These are phyloP conservation scores for Cyphomyrus discorhynchus DNA, from an alignment of 2,113 vertebrate genomes.

Conservation along the genomic window DNA sequence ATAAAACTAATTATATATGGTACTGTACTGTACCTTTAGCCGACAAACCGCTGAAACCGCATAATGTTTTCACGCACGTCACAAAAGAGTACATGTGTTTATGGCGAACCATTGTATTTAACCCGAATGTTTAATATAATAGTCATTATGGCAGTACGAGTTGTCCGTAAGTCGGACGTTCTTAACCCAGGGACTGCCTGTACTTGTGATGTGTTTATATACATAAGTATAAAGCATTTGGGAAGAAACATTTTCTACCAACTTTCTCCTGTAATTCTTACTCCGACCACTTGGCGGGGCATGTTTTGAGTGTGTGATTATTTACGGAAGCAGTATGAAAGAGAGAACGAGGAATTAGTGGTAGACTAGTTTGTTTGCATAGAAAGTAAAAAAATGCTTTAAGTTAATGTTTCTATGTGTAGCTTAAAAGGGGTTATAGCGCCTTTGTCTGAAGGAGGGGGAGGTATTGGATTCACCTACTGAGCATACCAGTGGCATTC, in stretches of 20 bases:
- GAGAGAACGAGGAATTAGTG: background rate
- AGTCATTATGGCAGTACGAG: background rate
- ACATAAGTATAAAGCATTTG: background rate
- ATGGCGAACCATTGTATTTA: background rate
- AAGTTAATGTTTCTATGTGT: background rate
- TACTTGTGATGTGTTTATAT: background rate
- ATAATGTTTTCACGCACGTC: background rate
- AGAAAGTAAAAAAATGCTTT: background rate
- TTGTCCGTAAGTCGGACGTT: background rate
- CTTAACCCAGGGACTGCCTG: background rate
- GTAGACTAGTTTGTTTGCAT: background rate
- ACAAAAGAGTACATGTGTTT: background rate
- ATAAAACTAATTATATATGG: background rate
- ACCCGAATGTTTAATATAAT: background rate
- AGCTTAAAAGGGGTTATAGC: background rate
- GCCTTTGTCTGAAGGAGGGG: background rate
- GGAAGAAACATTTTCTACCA: background rate
- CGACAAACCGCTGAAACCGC: background rate
- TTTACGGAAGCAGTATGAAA: background rate
- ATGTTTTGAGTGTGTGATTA: background rate
- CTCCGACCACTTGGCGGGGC: background rate
- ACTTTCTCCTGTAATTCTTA: background rate
- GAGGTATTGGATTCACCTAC: background rate
- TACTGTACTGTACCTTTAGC: background rate
- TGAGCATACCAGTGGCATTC: background rate